Conservation (phyloP, 2,113 vertebrate species). For the Petaurus breviceps region DNA sequence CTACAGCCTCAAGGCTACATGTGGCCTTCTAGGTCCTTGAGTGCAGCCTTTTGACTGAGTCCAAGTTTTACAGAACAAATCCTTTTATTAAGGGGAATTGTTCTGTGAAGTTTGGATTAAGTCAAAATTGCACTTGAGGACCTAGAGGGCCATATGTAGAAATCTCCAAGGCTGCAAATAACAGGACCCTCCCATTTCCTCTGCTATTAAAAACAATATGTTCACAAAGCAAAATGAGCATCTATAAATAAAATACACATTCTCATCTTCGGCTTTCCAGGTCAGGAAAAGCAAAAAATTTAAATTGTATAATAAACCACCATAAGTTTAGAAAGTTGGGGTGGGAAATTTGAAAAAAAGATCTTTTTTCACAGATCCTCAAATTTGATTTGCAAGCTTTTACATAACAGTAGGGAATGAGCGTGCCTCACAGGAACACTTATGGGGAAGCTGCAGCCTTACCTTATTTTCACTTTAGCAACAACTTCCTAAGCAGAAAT, state of each 20-base stretch:
- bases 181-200: background rate
- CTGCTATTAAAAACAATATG: background rate
- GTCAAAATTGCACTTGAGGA: too few relatives aligned
- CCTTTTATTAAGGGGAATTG: too few relatives aligned
- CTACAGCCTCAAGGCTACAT: too few relatives aligned
- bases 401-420: background rate
- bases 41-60: too few relatives aligned
- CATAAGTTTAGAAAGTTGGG: conserved; percentile 8
- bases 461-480: conserved; percentile 27
- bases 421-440: conserved; percentile 45
- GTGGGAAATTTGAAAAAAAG: background rate
- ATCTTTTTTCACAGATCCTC: background rate
- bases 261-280: background rate
- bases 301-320: background rate
- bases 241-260: background rate
- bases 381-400: background rate
- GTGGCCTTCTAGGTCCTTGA: too few relatives aligned
- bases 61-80: too few relatives aligned
- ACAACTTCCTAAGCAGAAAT: conserved; percentile 5
- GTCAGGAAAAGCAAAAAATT: background rate
- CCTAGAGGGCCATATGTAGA: background rate
- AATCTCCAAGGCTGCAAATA: background rate
- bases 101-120: too few relatives aligned
- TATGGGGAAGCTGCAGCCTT: conserved; percentile 15
- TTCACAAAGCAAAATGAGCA: conserved; percentile 35